phyloP scores from a whole-genome alignment of 1,140 invertebrate genomes.

The Charaxes varanes region DNA sequence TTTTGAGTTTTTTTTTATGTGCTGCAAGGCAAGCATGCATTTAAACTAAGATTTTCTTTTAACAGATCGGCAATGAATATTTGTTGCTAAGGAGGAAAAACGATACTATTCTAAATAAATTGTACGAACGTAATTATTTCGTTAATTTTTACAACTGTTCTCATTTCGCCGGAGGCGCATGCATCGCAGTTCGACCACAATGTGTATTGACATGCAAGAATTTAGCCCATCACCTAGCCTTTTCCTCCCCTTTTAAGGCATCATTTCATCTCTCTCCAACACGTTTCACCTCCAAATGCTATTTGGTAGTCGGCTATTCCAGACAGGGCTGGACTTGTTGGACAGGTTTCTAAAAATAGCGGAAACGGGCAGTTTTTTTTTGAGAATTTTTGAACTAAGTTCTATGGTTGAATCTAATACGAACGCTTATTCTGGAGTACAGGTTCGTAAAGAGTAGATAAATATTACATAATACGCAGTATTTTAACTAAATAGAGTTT shows the following conservation, averaged over 20 bases:
- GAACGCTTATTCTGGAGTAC: too few species aligned
- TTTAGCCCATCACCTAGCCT: conserved; percentile 52
- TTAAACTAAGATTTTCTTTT: too few species aligned
- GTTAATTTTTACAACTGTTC: conserved; percentile 39
- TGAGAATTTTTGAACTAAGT: conserved; percentile 39
- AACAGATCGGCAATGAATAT: too few species aligned
- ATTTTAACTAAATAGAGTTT: too few species aligned
- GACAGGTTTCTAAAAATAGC: conserved; percentile 69
- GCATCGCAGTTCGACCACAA: conserved; percentile 29
- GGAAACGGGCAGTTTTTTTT: conserved; percentile 53
- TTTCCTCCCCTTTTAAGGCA: conserved; percentile 40
- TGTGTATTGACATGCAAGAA: conserved; percentile 57
- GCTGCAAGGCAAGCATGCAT: too few species aligned
- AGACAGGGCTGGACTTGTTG: conserved; percentile 53
- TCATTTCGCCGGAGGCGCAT: conserved; percentile 21
- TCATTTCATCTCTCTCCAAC: conserved; percentile 52
- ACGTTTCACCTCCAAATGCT: conserved; percentile 66
- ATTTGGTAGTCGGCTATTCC: conserved; percentile 54
- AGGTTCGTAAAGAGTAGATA: too few species aligned
- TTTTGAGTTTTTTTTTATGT: too few species aligned
- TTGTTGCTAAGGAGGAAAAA: too few species aligned
- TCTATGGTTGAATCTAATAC: conserved; percentile 29
- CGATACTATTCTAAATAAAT: too few species aligned
- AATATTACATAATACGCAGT: too few species aligned
- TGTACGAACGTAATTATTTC: background rate